Evolutionary conservation across 2,797 vertebrate genomes (phyloP), one percentile per base, ranked within the genome.

Genomic region (Rhinichthys osculus): DNA sequence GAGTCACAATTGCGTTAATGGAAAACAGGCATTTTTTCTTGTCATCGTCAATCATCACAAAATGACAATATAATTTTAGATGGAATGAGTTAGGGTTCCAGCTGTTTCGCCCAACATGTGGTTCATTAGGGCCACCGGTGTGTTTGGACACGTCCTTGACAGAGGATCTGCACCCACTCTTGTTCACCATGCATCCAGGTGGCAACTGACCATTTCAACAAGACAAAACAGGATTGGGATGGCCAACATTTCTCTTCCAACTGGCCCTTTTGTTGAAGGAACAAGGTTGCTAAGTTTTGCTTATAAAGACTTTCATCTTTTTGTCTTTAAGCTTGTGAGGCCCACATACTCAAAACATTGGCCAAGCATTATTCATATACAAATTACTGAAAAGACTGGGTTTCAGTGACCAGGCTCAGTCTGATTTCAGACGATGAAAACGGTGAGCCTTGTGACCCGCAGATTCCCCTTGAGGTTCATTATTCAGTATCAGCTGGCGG

Each of bases 401-500:
- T 50, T 50, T 50, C 47, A 70, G 64, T 78, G 47, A 70, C n/a
- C 57, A 35, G 30, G 19, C 62, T 78, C 64, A 78, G 8, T 70
- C 11, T 47, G 35, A 35, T 84, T 76, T 77, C 73, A 78, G 33
- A 21, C 23, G 42, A 35, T 7, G 47, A 69, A 70, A 84, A 78
- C 19, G 47, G 44, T 74, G 74, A 40, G 77, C 66, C 83, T 86
- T 66, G 81, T 89, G 90, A 88, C 85, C 81, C 67, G 62, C 66
- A 27, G 73, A 71, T 80, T 74, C 86, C 84, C 80, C 81, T 80
- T 83, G 66, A 86, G 71, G 87, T 89, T 83, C 82, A 87, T 84
- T 85, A 81, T 84, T 82, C 50, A 74, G 74, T 66, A 78, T 88
- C 66, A 72, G 81, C 82, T 87, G 82, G 88, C 85, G 73, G 83